Evolutionary conservation across 2,113 vertebrate species (phyloP), one percentile per base, ranked within the genome.

Genomic region (Myotis lucifugus): DNA sequence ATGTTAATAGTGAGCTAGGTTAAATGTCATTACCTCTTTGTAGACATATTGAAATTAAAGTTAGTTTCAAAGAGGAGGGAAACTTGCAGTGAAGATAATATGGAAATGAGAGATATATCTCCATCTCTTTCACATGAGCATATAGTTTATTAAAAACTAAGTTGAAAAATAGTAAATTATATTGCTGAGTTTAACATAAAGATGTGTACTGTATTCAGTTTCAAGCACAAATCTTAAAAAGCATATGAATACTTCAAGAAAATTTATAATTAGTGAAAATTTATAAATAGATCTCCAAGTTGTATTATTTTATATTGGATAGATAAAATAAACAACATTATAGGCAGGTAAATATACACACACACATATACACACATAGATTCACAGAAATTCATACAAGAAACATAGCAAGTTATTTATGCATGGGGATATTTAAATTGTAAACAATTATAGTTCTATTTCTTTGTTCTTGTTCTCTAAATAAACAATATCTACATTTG

Each of bases 141-240:
- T 27, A 42, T 12, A 34, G 8, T 50, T 17, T 88, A 37, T 34
- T 88, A 59, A 95, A 91, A 87, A 79, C 8, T n/a, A 56, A 82
- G 5, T 89, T 89, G 46, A 95, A 77, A 81, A 77, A 37, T 2
- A 42, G 19, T 70, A 70, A 61, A 88, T 69, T 76, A 11, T 23
- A 81, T 40, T 85, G 34, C 83, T 37, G 52, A n/a, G 17, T 91
- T 79, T 91, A 37, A 87, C 66, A 88, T 74, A 69, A 76, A 23
- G 5, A 23, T 72, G 32, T 42, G 3, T 77, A 50, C 5, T 66
- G 7, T n/a, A 66, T 82, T 86, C 12, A 74, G 40, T 69, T 96
- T 83, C 29, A 85, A 73, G 14, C 42, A 66, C 54, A 90, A 85
- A 85, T 78, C 10, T 84, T 87, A 54, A 88, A 90, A 81, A 66